A percentile compares a stretch with the other conserved stretches of the same genome.
phyloP scores from a whole-genome alignment of 2,888 invertebrate genomes.

The Drosophila mettleri region DNA sequence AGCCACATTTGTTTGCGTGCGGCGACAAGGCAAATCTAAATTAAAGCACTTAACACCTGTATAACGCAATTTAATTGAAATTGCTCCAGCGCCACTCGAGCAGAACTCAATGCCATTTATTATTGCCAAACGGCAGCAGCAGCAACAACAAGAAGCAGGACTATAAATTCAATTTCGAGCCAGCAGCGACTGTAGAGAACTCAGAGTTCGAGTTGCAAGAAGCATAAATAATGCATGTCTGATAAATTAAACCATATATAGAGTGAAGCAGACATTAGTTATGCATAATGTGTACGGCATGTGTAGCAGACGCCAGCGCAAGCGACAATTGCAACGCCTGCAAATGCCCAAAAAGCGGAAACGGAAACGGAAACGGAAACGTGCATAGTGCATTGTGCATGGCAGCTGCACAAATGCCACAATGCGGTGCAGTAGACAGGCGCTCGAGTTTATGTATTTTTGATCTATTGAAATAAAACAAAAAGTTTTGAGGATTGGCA shows the following conservation, averaged over 20 bases:
- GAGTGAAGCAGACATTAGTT: slow-evolving; percentile 72
- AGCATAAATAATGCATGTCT: slow-evolving; percentile 79
- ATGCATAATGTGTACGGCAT: slow-evolving; percentile 77
- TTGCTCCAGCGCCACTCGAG: slow-evolving; percentile 35
- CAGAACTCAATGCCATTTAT: slow-evolving; percentile 51
- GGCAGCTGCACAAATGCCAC: slow-evolving; percentile 73
- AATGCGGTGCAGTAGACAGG: slow-evolving; percentile 1
- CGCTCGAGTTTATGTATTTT: slow-evolving; percentile 6
- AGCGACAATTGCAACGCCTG: slow-evolving; percentile 80
- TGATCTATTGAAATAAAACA: slow-evolving; percentile 12
- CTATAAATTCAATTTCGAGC: slow-evolving; percentile 60
- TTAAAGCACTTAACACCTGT: slow-evolving; percentile 69
- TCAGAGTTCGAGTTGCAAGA: slow-evolving; percentile 49
- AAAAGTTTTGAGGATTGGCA: not conserved
- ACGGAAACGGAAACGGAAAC: slow-evolving; percentile 70
- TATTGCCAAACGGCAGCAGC: slow-evolving; percentile 42
- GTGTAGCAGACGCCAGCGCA: slow-evolving; percentile 46
- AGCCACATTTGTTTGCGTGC: slow-evolving; percentile 62
- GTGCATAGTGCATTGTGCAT: slow-evolving; percentile 76
- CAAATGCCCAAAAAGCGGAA: slow-evolving; percentile 61
- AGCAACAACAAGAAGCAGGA: slow-evolving; percentile 15
- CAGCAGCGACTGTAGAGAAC: slow-evolving; percentile 23
- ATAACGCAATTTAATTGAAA: slow-evolving; percentile 65
- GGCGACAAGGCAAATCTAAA: slow-evolving; percentile 62
- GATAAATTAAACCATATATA: slow-evolving; percentile 81